Conservation (phyloP, 2,888 invertebrate species). For the Pammene aurita region DNA sequence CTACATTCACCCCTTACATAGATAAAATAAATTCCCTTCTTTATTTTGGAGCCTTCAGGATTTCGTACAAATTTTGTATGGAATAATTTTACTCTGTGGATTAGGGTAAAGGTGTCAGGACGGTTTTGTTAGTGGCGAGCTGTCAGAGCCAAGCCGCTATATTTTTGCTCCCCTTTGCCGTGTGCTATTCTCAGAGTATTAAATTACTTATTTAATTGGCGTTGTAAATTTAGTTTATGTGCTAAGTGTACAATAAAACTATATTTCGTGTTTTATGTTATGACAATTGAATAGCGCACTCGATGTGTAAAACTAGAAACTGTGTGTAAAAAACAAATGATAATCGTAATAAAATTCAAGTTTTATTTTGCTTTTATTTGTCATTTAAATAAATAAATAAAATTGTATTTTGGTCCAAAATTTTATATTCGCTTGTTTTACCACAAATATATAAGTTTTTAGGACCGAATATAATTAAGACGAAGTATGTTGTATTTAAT, state of each 20-base stretch:
- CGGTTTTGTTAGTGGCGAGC: constrained; percentile 58
- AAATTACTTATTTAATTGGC: constrained; percentile 57
- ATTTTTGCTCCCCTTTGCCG: constrained; percentile 51
- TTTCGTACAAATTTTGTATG: background rate
- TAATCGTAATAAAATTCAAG: background rate
- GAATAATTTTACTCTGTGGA: constrained; percentile 47
- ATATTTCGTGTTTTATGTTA: constrained; percentile 27
- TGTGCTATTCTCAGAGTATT: constrained; percentile 55
- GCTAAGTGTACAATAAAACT: constrained; percentile 46
- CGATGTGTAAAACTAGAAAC: constrained; percentile 3
- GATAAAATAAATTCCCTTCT: constrained; percentile 20
- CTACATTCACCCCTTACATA: constrained; percentile 47
- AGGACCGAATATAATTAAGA: too few relatives aligned
- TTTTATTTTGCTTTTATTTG: background rate
- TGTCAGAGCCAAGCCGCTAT: constrained; percentile 51
- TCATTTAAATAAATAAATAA: background rate
- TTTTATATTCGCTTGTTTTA: too few relatives aligned
- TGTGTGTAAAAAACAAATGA: background rate
- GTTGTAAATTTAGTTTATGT: constrained; percentile 51
- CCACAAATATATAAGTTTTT: too few relatives aligned
- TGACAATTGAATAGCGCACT: constrained; percentile 18
- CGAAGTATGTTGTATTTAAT: too few relatives aligned
- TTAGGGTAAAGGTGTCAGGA: constrained; percentile 49
- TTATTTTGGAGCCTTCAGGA: constrained; percentile 4
- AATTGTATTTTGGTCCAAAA: background rate